Evolutionary conservation across 2,797 vertebrate species (phyloP).

Genomic region (Acanthurus leucopareius): DNA sequence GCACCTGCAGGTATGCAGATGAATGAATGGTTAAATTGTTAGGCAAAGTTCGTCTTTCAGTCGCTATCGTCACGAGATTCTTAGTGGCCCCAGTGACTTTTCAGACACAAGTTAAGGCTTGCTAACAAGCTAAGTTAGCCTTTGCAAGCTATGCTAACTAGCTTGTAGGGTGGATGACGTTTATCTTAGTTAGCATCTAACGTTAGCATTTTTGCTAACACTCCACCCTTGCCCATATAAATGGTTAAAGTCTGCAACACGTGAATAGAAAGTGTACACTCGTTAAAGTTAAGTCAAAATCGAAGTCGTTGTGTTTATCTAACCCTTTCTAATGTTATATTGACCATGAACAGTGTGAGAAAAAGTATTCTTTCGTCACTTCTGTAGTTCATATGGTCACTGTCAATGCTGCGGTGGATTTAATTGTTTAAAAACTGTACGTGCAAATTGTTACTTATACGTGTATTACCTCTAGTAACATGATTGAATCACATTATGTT

Average conservation of each 20-base stretch:
- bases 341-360: neutral
- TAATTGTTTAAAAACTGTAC: neutral
- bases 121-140: constrained; percentile 78
- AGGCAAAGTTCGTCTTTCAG: constrained; percentile 32
- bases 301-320: neutral
- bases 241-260: neutral
- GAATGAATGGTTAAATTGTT: constrained; percentile 59
- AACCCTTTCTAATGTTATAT: neutral
- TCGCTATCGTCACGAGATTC: neutral
- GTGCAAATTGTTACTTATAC: neutral
- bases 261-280: rapidly evolving
- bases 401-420: neutral
- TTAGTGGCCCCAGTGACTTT: constrained; percentile 17
- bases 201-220: constrained; percentile 71
- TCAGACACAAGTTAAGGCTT: constrained; percentile 34
- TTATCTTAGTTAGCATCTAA: constrained; percentile 78
- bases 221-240: constrained; percentile 38
- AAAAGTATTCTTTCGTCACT: constrained; percentile 6
- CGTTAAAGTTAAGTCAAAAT: rapidly evolving
- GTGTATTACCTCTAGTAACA: neutral
- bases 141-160: constrained; percentile 76
- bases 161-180: constrained; percentile 82
- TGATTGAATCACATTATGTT: neutral
- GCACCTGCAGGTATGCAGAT: constrained; percentile 91
- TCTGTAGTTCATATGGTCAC: neutral